Base-by-base conservation (phyloP, 1,140 invertebrate genomes). In the Drosophila carrolli region DNA sequence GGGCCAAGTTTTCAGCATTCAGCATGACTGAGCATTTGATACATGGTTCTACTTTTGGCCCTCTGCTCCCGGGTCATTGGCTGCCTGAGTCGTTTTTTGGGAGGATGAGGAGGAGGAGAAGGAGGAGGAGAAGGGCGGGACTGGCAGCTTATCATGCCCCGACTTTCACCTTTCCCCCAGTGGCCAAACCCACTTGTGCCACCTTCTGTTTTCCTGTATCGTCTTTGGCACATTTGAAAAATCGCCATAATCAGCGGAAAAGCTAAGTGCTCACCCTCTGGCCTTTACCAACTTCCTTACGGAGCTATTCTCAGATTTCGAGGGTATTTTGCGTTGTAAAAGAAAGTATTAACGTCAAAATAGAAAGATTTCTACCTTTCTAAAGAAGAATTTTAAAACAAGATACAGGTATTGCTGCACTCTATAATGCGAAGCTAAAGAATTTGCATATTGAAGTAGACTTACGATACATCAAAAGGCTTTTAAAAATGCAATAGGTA, bases 11-110 rank as follows among this genome's bases (percentile, higher is more conserved):
- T 66, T 29, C 66, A 70, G 54, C 63, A 78, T 83, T 78, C 60
- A 65, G 75, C 80, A 83, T 82, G 80, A 79, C 80, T 78, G 73
- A 78, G 80, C 80, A 65, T 68, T 53, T 68, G 63, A 67, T 67
- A 62, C 63, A 67, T 48, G 59, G 43, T 37, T 40, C 44, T 35
- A 8, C 37, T 53, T 19, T 58, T 43, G 50, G 35, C 32, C 50
- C 16, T 16, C 37, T 55, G 19, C 29, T 29, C 44, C 23, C 46
- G 55, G 70, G 70, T 73, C 70, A 73, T 73, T 73, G 70, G 44
- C 65, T 72, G 68, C 38, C 29, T 13, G 38, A 70, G 46, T 27
- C 43, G 13, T 14, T 63, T 65, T 70, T 37, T 23, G 27, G 16
- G 54, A 32, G 29, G 29, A 32, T 38, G 9, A 13, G 44, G 29